A percentile compares a stretch with the other conserved stretches of the same genome.
Conservation (phyloP, 2,888 invertebrate species). For the Chaetoderma sp. region DNA sequence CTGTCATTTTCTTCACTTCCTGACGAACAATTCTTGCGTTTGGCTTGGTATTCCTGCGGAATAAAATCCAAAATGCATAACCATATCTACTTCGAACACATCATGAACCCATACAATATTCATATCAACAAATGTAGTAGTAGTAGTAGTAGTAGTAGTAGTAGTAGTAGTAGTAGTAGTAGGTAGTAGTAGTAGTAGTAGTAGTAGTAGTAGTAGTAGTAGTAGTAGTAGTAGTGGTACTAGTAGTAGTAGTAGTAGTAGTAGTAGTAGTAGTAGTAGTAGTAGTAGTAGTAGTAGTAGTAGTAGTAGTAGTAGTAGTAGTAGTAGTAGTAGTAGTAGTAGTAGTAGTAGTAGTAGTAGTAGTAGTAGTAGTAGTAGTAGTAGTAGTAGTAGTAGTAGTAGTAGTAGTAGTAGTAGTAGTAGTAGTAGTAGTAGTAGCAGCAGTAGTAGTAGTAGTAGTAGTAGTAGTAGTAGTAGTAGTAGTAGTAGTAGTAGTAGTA, state of each 20-base stretch:
- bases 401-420: constrained; percentile 23
- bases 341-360: constrained; percentile 28
- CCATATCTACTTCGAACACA: too few species aligned
- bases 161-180: constrained; percentile 29
- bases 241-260: constrained; percentile 28
- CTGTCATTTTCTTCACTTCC: constrained; percentile 1
- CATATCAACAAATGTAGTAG: constrained; percentile 13
- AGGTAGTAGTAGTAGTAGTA: constrained; percentile 28
- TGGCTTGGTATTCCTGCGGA: not conserved
- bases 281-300: constrained; percentile 29
- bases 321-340: constrained; percentile 27
- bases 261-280: constrained; percentile 29
- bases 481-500: not conserved
- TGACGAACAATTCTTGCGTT: not conserved
- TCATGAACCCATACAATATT: not conserved
- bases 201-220: constrained; percentile 27
- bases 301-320: constrained; percentile 28
- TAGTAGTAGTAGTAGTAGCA: constrained; percentile 18
- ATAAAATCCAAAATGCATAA: too few species aligned
- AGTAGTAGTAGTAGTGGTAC: constrained; percentile 26
- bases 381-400: constrained; percentile 27
- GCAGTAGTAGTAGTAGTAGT: not conserved
- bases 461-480: not conserved
- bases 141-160: constrained; percentile 29
- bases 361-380: constrained; percentile 28